Percentiles rank a stretch among this genome's conserved stretches.
Conservation (phyloP, 2,797 vertebrate species). For the Lepus townsendii region DNA sequence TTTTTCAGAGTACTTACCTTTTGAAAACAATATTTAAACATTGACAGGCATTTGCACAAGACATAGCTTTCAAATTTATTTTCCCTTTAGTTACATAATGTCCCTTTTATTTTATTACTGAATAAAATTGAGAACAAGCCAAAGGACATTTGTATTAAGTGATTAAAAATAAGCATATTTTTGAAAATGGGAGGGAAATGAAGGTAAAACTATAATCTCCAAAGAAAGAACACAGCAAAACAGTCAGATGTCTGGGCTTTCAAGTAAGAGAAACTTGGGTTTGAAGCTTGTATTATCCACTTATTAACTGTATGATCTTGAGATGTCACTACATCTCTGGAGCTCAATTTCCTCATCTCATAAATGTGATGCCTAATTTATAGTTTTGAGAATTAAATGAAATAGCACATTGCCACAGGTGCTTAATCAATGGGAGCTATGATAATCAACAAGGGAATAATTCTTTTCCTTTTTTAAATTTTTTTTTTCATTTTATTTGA, state of each 20-base stretch:
- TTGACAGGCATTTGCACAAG: constrained; percentile 85
- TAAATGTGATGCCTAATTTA: background rate
- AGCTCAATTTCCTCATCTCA: background rate
- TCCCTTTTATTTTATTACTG: constrained; percentile 83
- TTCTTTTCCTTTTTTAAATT: too few species aligned
- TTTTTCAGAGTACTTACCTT: constrained; percentile 85
- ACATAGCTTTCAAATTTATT: constrained; percentile 85
- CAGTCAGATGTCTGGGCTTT: background rate
- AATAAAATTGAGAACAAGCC: constrained; percentile 85
- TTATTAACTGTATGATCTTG: background rate
- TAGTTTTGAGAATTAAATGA: background rate
- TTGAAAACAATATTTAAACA: constrained; percentile 85
- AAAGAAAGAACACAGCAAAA: background rate
- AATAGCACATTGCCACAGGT: background rate
- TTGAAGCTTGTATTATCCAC: background rate
- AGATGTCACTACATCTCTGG: background rate
- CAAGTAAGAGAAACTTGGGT: background rate
- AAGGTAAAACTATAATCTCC: constrained; percentile 9
- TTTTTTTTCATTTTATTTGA: too few species aligned
- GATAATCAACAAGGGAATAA: background rate
- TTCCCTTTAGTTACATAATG: constrained; percentile 85
- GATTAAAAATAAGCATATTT: constrained; percentile 42
- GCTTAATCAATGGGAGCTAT: background rate
- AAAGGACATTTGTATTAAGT: constrained; percentile 76
- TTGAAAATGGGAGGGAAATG: constrained; percentile 50